phyloP scores from a whole-genome alignment of 2,888 invertebrate genomes.

The Diachrysia chrysitis region DNA sequence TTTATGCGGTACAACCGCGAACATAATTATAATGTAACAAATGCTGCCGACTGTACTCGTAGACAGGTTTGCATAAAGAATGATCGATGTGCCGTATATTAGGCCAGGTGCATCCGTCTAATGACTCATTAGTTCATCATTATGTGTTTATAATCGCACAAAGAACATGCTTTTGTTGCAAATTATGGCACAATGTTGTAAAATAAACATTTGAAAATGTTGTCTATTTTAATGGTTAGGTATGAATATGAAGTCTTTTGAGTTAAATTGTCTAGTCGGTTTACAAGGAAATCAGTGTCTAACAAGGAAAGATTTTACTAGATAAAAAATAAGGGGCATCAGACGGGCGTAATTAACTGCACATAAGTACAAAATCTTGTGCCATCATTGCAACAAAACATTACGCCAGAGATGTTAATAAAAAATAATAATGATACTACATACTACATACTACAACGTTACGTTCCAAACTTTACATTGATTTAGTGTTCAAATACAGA shows the following conservation, averaged over 20 bases:
- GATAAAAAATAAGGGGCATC: too few species aligned
- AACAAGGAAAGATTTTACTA: not conserved
- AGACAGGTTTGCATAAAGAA: conserved; percentile 60
- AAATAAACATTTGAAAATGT: not conserved
- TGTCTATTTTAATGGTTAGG: not conserved
- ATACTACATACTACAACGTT: too few species aligned
- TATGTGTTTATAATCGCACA: conserved; percentile 47
- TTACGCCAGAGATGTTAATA: too few species aligned
- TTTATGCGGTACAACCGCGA: not conserved
- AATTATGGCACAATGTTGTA: conserved; percentile 18
- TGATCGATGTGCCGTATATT: conserved; percentile 64
- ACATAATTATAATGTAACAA: conserved; percentile 3
- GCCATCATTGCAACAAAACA: too few species aligned
- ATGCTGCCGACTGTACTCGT: conserved; percentile 56
- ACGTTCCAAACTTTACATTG: not conserved
- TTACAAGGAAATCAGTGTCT: not conserved
- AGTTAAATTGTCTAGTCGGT: not conserved
- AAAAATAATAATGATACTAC: not conserved
- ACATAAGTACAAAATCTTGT: too few species aligned
- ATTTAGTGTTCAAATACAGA: not conserved
- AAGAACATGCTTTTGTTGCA: conserved; percentile 32
- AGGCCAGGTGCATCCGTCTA: conserved; percentile 65
- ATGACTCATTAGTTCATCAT: conserved; percentile 65
- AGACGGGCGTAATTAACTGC: too few species aligned
- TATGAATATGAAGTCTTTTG: too few species aligned